These are phyloP conservation scores for Exaiptasia diaphana DNA, from an alignment of 64 coral and sea anemone species.

Conservation along the genomic window DNA sequence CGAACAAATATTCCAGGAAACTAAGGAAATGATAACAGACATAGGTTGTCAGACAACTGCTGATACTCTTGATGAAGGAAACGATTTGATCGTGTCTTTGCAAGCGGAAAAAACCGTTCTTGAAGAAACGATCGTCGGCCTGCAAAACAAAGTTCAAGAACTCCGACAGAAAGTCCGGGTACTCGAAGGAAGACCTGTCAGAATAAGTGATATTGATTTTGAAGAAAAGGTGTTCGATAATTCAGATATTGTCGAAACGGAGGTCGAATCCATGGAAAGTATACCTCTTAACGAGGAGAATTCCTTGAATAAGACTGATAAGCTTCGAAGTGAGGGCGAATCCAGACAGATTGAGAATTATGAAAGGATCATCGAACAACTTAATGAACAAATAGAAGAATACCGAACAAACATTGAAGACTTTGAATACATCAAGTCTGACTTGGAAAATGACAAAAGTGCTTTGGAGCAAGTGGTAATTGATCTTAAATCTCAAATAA, in stretches of 20 bases:
- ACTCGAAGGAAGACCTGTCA: constrained; percentile 6
- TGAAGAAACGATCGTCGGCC: constrained; percentile 87
- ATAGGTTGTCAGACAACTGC: constrained; percentile 59
- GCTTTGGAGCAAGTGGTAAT: constrained; percentile 75
- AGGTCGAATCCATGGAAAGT: constrained; percentile 4
- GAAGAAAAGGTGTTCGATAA: constrained; percentile 10
- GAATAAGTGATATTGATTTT: not conserved
- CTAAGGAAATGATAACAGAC: constrained; percentile 67
- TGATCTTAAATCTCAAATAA: constrained; percentile 50
- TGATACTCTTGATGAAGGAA: constrained; percentile 56
- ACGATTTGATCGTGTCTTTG: constrained; percentile 57
- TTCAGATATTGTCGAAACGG: not conserved
- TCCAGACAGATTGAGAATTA: not conserved
- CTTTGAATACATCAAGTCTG: constrained; percentile 52
- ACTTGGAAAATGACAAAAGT: constrained; percentile 82
- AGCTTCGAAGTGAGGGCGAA: not conserved
- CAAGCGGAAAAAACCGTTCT: constrained; percentile 90
- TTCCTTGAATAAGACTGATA: not conserved
- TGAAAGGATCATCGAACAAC: not conserved
- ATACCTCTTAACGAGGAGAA: not conserved
- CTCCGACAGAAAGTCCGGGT: constrained; percentile 34
- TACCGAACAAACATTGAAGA: constrained; percentile 62
- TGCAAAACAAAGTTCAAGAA: constrained; percentile 88
- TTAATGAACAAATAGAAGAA: constrained; percentile 58
- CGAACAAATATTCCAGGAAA: constrained; percentile 79